These are phyloP conservation scores for Calyptomena viridis DNA, from an alignment of 2,113 vertebrate species.

Conservation along the genomic window DNA sequence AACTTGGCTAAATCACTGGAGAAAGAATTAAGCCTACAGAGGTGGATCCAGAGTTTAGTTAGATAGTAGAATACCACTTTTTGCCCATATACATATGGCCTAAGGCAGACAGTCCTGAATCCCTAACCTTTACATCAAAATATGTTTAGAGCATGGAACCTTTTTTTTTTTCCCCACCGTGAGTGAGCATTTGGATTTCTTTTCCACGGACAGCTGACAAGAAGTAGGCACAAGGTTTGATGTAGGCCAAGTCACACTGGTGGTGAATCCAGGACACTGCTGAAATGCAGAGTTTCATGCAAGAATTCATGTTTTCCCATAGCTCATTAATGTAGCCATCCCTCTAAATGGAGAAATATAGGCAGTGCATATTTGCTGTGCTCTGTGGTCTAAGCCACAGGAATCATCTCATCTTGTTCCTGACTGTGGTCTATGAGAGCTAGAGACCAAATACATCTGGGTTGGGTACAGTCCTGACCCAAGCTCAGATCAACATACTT, in stretches of 20 bases:
- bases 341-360: not conserved
- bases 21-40: not conserved
- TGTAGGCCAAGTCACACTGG: not conserved
- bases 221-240: not conserved
- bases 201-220: not conserved
- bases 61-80: not conserved
- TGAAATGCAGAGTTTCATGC: not conserved
- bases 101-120: not conserved
- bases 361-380: accelerated
- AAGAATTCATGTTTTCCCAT: not conserved
- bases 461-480: not conserved
- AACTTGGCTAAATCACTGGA: not conserved
- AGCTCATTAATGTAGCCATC: not conserved
- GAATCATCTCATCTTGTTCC: not conserved
- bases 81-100: not conserved
- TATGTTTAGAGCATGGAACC: not conserved
- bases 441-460: not conserved
- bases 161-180: not conserved
- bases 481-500: not conserved
- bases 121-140: not conserved
- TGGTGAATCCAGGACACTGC: not conserved
- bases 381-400: not conserved
- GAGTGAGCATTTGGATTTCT: not conserved
- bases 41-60: not conserved
- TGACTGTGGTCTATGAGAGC: not conserved